Evolutionary conservation across 2,888 invertebrate species (phyloP), one percentile per base, ranked within the genome.

Genomic region (Latrodectus elegans): DNA sequence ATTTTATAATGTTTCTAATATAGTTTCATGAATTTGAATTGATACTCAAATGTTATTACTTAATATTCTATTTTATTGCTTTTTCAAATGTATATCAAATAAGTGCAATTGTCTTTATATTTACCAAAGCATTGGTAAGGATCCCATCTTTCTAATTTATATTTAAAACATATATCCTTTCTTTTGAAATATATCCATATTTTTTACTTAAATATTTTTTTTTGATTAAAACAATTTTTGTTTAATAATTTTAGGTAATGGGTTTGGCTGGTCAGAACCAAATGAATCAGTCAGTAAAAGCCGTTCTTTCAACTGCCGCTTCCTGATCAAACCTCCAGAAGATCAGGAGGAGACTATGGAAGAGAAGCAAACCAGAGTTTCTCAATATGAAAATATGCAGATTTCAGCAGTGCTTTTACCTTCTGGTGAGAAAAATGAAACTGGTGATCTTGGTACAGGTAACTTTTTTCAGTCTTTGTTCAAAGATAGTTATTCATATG

Each of bases 341-440:
- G 89, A 89, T 81, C 84, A 85, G 77, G 89, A 88, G 38, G 88
- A 89, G 72, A 94, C 94, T 92, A 94, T 95, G 93, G 95, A 95
- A 93, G 95, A 96, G 93, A 95, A 95, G 91, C 91, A 91, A 88
- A 91, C 91, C n/a, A 94, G 95, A 91, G 93, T 94, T 91, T 94
- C 94, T 91, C 94, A 94, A 91, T 95, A 95, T 93, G 95, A 95
- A 92, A 94, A 94, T 92, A 95, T 95, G 95, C 95, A 95, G 93
- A 90, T 91, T 38, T 92, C 92, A 60, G 92, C 93, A 80, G 91
- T 92, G 14, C 90, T 92, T 15, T 92, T 92, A 84, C 92, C 92
- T 22, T 91, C 91, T 65, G 90, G 90, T 79, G 91, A 91, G 80
- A 90, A 90, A 60, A 60, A 70, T 72, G 86, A 87, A 55, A 76